Evolutionary conservation across 2,888 invertebrate genomes (phyloP).

Genomic region (Tipula lateralis): DNA sequence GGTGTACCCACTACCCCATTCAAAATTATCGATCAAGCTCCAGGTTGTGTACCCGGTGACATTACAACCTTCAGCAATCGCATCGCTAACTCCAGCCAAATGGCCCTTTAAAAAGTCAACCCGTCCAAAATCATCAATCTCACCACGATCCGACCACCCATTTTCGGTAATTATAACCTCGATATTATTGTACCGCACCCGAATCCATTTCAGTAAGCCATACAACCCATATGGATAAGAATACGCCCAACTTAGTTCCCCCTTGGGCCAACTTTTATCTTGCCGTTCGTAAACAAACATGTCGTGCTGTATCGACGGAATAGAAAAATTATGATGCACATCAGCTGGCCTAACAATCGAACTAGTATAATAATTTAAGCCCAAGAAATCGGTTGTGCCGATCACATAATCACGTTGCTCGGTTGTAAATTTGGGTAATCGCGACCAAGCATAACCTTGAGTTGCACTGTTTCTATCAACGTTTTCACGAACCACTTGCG

Average conservation of each 20-base stretch:
- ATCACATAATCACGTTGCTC: not conserved
- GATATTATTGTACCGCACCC: not conserved
- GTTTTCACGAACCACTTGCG: conserved; percentile 40
- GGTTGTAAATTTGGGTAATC: conserved; percentile 35
- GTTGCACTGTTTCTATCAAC: conserved; percentile 41
- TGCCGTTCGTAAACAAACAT: not conserved
- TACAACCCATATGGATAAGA: not conserved
- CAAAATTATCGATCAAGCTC: not conserved
- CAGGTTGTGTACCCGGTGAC: not conserved
- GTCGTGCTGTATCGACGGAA: not conserved
- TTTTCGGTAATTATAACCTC: not conserved
- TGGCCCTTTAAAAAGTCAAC: not conserved
- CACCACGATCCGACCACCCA: not conserved
- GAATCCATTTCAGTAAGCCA: not conserved
- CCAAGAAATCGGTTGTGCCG: conserved; percentile 42
- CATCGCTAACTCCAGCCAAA: not conserved
- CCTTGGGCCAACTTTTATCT: not conserved
- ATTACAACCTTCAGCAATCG: not conserved
- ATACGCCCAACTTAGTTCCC: not conserved
- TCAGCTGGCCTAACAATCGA: conserved; percentile 34
- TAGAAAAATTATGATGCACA: not conserved
- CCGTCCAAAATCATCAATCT: not conserved
- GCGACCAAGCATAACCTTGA: conserved; percentile 42
- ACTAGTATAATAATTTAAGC: conserved; percentile 42
- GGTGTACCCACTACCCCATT: not conserved